Base-by-base conservation (phyloP, 2,797 vertebrate species). In the Eutrigla gurnardus region DNA sequence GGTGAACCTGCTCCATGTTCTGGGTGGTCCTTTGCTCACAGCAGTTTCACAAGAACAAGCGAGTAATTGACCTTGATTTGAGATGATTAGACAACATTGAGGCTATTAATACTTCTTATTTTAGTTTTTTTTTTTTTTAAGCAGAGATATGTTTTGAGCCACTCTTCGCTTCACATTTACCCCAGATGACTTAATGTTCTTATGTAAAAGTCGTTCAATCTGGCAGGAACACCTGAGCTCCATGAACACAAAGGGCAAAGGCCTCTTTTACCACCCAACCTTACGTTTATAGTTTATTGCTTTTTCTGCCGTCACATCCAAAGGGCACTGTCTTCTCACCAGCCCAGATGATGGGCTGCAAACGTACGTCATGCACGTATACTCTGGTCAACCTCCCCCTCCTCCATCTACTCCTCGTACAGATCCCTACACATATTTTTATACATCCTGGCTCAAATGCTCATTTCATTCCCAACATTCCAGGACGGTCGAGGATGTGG, bases 391-490 rank as follows among this genome's bases (percentile, higher is more conserved):
- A 25, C 40, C 43, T 35, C n/a, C 8, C 14, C 5, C 9, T 4
- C 39, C 10, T 9, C 6, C 40, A 36, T 43, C 49, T 13, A 45
- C 11, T 53, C 12, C 32, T 7, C 55, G 46, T 40, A 33, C 7
- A 76, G 40, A 77, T 63, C 8, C 39, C 15, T 47, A 35, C 46
- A 73, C 63, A 77, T 49, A 39, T 64, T 42, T 68, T 9, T 18
- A 58, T 68, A 74, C 61, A 63, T 70, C 58, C 61, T 33, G 59
- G 37, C 46, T 71, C 43, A 81, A 78, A 81, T 61, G 33, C 47
- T 76, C n/a, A 36, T 76, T 75, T 88, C 42, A 70, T 90, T 87
- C 78, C 65, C 55, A 74, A 14, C 65, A 87, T 87, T 89, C 80
- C 80, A 65, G 70, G 68, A 64, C 69, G 61, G 36, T 71, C 0